Evolutionary conservation across 2,888 invertebrate species (phyloP).

Genomic region (Alviniconcha strummeri): DNA sequence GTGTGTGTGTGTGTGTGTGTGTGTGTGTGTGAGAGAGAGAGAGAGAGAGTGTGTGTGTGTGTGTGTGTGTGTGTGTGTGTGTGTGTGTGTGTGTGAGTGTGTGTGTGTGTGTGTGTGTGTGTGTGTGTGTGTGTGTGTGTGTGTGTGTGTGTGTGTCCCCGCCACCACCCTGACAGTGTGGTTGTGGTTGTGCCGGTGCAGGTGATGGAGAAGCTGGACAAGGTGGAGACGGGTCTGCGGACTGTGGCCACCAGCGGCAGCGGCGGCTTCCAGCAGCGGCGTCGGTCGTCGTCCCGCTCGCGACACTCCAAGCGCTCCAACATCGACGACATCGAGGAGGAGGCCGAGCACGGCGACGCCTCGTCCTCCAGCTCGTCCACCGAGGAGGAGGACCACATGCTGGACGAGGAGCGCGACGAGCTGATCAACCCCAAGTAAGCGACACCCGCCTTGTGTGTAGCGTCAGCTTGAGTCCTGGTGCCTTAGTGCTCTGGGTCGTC

Average conservation of each 20-base stretch:
- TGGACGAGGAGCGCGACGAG: slow-evolving; percentile 79
- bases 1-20: background rate
- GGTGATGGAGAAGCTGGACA: slow-evolving; percentile 55
- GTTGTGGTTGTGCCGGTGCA: background rate
- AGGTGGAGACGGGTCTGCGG: slow-evolving; percentile 51
- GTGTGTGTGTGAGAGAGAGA: slow-evolving; percentile 1
- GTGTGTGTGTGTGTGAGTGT: background rate
- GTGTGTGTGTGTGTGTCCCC: too few species aligned
- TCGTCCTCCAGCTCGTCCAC: slow-evolving; percentile 44
- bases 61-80: slow-evolving; percentile 1
- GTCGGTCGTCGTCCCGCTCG: slow-evolving; percentile 50
- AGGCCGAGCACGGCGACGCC: slow-evolving; percentile 48
- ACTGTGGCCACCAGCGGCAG: slow-evolving; percentile 35
- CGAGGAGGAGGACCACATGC: slow-evolving; percentile 42
- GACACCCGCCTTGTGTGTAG: background rate
- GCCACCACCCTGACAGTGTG: too few species aligned
- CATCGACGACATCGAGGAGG: slow-evolving; percentile 47
- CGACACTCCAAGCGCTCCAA: slow-evolving; percentile 50
- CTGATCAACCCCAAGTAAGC: slow-evolving; percentile 83
- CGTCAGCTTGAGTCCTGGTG: too few species aligned
- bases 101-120: too few species aligned
- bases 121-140: too few species aligned
- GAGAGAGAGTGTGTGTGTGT: slow-evolving; percentile 1
- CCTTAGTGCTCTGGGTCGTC: too few species aligned
- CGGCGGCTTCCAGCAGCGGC: slow-evolving; percentile 39